Evolutionary conservation across 2,888 invertebrate genomes (phyloP), one percentile per base, ranked within the genome.

Genomic region (Apotomis capreana): DNA sequence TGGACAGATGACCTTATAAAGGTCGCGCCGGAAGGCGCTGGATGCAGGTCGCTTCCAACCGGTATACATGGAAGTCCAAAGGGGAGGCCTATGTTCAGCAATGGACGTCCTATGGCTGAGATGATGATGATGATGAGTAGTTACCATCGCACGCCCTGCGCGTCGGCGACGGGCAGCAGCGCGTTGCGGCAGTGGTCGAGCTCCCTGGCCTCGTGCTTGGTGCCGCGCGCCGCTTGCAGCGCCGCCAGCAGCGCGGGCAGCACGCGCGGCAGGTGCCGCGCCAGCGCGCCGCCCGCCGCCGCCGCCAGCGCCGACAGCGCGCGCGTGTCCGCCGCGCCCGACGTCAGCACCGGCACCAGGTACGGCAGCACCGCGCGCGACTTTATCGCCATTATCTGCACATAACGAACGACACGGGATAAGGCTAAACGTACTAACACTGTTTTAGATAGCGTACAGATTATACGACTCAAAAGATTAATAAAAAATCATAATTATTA

Each of bases 351-450:
- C 4, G 99, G 99, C 74, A 99, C 97, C 75, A 99, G 95, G 90
- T 99, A 99, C 0, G 99, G 99, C 78, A 99, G 93, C 69, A 99
- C 99, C 0, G 98, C 98, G 78, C 97, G 95, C 0, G 98, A 98
- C 92, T 99, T 99, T 72, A 99, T 97, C 12, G 97, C 96, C 98
- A 99, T 98, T 55, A 99, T 97, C 90, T 91, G 74, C 0, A 10
- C 37, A 36, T 5, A 9, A 3, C 51, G 13, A n/a, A 44, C 13
- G 49, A 3, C 9, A 26, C 26, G 26, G 2, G 26, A 26, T 26
- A 26, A 26, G 26, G 26, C 26, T 2, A 26, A 26, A 26, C 26
- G 26, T 26, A 2, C 26, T 26, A 26, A 26, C 26, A 26, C 26
- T 26, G 26, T 26, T 26, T 26, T 2, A 26, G 26, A 26, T 26